phyloP scores from a whole-genome alignment of 2,888 invertebrate genomes.

The Congeria kusceri region DNA sequence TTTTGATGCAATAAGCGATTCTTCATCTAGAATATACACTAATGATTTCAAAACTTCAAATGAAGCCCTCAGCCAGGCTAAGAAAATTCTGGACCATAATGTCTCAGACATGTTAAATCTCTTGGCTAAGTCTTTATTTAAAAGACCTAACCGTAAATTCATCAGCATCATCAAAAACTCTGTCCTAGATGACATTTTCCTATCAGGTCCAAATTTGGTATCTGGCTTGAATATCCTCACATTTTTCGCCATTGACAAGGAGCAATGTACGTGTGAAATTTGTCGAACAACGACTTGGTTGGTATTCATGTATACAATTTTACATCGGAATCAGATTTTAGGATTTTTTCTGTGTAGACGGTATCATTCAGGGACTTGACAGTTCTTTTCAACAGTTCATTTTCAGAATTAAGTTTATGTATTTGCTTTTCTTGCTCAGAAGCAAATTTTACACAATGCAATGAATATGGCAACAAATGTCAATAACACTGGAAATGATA shows the following conservation, averaged over 20 bases:
- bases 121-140: conserved; percentile 40
- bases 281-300: conserved; percentile 22
- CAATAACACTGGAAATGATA: not conserved
- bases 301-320: conserved; percentile 37
- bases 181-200: conserved; percentile 43
- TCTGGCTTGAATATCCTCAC: conserved; percentile 17
- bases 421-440: conserved; percentile 18
- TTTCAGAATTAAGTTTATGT: not conserved
- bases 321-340: conserved; percentile 32
- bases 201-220: conserved; percentile 30
- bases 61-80: conserved; percentile 39
- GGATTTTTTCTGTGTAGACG: conserved; percentile 26
- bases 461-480: conserved; percentile 2
- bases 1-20: conserved; percentile 40
- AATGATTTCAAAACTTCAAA: conserved; percentile 24
- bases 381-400: not conserved
- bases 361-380: not conserved
- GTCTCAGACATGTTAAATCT: conserved; percentile 43
- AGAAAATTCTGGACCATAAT: conserved; percentile 41
- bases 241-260: conserved; percentile 32
- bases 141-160: conserved; percentile 42
- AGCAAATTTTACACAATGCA: not conserved
- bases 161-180: conserved; percentile 50
- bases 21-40: conserved; percentile 45
- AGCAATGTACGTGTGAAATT: conserved; percentile 34